These are phyloP conservation scores for Trachelus stipa DNA, from an alignment of 2,888 invertebrate species.

Conservation along the genomic window DNA sequence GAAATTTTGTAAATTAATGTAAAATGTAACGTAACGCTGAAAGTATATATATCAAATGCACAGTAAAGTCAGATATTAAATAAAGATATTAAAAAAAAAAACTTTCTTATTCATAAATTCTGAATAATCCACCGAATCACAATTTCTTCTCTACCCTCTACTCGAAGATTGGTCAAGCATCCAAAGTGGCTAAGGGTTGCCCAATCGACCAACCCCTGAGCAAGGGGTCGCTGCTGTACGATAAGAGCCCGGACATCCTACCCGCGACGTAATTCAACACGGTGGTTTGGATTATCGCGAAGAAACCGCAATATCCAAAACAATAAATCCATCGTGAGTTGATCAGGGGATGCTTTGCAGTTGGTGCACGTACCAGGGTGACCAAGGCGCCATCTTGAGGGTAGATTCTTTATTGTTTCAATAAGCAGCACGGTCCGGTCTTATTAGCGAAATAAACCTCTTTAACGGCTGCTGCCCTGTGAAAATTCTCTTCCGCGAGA, in stretches of 20 bases:
- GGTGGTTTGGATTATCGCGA: neutral
- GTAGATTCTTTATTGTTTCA: constrained; percentile 66
- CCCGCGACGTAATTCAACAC: neutral
- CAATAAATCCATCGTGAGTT: constrained; percentile 62
- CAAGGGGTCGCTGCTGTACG: neutral
- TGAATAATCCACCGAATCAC: neutral
- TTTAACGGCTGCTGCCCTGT: constrained; percentile 57
- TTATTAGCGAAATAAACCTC: constrained; percentile 67
- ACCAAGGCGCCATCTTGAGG: constrained; percentile 53
- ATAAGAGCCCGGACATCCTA: neutral
- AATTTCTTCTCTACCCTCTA: neutral
- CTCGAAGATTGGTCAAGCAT: neutral
- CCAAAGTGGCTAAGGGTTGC: neutral
- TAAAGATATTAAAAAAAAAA: neutral
- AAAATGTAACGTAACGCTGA: too few species aligned
- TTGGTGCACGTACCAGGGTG: constrained; percentile 59
- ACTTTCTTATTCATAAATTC: neutral
- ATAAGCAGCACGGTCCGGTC: constrained; percentile 65
- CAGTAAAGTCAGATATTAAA: too few species aligned
- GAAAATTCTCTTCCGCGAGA: constrained; percentile 32
- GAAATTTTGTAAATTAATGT: neutral
- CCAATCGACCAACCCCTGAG: neutral
- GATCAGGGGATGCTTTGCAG: constrained; percentile 54
- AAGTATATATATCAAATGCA: too few species aligned
- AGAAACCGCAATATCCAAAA: constrained; percentile 42